Evolutionary conservation across 1,140 invertebrate species (phyloP).

Genomic region (Notospermus geniculatus): DNA sequence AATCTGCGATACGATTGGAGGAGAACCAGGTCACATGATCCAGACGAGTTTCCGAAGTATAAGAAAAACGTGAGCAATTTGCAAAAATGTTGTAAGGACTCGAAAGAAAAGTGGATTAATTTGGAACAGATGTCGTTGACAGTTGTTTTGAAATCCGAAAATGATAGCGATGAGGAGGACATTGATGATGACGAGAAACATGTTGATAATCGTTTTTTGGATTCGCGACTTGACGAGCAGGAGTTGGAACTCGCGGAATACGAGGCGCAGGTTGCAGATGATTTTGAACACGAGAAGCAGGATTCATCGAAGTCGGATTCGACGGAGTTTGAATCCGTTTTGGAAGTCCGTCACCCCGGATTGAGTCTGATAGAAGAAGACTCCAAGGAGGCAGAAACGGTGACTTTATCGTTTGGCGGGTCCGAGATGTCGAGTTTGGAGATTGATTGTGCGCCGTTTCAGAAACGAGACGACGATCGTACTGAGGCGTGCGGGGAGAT

Average conservation of each 20-base stretch:
- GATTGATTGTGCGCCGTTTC: constrained; percentile 6
- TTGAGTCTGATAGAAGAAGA: neutral
- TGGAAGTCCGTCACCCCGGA: neutral
- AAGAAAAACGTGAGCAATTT: constrained; percentile 51
- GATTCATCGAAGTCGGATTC: constrained; percentile 3
- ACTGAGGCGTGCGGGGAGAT: neutral
- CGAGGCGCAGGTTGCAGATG: too few relatives aligned
- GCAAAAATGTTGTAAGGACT: neutral
- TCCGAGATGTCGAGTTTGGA: constrained; percentile 2
- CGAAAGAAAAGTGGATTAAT: constrained; percentile 11
- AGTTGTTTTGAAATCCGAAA: constrained; percentile 6
- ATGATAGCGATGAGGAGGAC: constrained; percentile 38
- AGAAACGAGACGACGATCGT: neutral
- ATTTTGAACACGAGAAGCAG: neutral
- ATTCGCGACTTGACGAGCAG: too few relatives aligned
- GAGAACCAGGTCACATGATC: constrained; percentile 44
- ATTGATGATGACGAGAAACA: neutral
- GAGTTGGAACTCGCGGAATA: too few relatives aligned
- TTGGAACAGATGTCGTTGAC: constrained; percentile 1
- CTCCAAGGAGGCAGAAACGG: neutral
- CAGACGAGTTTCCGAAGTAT: constrained; percentile 35
- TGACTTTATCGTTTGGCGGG: neutral
- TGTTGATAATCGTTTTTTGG: constrained; percentile 17
- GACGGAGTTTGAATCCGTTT: neutral
- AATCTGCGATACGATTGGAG: constrained; percentile 21